These are phyloP conservation scores for Drosophila ustulata DNA, from an alignment of 2,888 invertebrate species.

Conservation along the genomic window DNA sequence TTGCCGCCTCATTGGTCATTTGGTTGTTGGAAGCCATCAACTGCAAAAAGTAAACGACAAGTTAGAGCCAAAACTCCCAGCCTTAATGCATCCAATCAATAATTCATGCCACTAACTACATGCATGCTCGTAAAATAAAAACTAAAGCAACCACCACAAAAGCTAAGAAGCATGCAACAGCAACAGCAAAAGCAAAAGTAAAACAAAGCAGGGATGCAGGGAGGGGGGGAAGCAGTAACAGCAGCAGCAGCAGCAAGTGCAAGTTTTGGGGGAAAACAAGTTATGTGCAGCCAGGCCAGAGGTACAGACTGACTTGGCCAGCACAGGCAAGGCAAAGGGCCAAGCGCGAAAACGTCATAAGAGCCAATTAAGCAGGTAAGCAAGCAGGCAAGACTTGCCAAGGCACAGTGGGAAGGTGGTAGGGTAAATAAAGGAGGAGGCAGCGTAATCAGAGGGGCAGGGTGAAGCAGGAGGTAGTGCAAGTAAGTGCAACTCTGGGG, in stretches of 20 bases:
- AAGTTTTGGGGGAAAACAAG: conserved; percentile 65
- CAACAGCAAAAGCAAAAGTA: conserved; percentile 20
- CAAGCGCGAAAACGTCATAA: conserved; percentile 79
- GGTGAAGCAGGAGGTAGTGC: not conserved
- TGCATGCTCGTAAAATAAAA: conserved; percentile 45
- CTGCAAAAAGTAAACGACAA: conserved; percentile 54
- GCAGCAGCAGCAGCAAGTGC: conserved; percentile 40
- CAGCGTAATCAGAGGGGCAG: too few relatives aligned
- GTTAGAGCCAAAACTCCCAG: conserved; percentile 22
- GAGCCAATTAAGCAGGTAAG: conserved; percentile 80
- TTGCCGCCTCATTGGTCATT: conserved; percentile 62
- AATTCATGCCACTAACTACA: conserved; percentile 73
- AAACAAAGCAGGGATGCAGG: conserved; percentile 22
- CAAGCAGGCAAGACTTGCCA: conserved; percentile 46
- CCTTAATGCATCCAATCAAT: conserved; percentile 57
- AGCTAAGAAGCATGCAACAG: conserved; percentile 65
- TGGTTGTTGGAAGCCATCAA: conserved; percentile 54
- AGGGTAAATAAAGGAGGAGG: not conserved
- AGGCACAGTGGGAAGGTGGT: conserved; percentile 14
- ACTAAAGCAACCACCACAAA: conserved; percentile 40
- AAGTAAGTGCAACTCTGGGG: conserved; percentile 26
- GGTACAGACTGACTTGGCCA: conserved; percentile 41
- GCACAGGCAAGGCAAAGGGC: conserved; percentile 6
- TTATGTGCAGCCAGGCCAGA: conserved; percentile 42
- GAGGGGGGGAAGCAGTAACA: not conserved